Conservation (phyloP, 2,888 invertebrate genomes). For the Nephrocerus scutellatus region DNA sequence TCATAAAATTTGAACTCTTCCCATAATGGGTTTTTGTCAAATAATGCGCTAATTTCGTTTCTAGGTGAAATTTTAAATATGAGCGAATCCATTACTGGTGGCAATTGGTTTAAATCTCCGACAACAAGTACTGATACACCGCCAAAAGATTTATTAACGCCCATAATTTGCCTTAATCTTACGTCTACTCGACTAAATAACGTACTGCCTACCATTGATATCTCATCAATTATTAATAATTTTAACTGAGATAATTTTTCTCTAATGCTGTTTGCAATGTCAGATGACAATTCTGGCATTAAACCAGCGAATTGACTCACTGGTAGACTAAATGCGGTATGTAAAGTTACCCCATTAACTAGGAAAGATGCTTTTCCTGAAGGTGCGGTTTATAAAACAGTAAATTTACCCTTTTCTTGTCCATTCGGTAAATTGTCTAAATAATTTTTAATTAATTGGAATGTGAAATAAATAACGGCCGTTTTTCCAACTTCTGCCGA, state of each 20-base stretch:
- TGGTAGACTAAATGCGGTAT: neutral
- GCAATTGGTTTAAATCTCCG: neutral
- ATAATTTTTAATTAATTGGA: neutral
- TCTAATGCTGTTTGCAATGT: neutral
- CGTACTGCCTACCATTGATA: conserved; percentile 3
- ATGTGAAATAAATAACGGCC: neutral
- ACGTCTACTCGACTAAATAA: neutral
- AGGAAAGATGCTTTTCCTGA: conserved; percentile 1
- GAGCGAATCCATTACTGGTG: neutral
- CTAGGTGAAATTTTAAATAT: neutral
- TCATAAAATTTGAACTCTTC: neutral
- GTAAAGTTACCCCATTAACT: neutral
- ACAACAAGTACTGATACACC: neutral
- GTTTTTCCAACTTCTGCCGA: conserved; percentile 1
- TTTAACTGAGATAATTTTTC: conserved; percentile 2
- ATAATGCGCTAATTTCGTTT: neutral
- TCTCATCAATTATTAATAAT: conserved; percentile 8
- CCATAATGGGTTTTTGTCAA: neutral
- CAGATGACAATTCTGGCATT: neutral
- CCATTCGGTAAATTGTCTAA: conserved; percentile 1
- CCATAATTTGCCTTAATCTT: conserved; percentile 1
- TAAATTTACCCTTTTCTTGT: neutral
- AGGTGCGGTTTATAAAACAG: neutral
- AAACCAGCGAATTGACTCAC: neutral
- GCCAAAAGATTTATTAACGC: conserved; percentile 2